Evolutionary conservation across 2,797 vertebrate species (phyloP), one percentile per base, ranked within the genome.

Genomic region (Aeoliscus strigatus): DNA sequence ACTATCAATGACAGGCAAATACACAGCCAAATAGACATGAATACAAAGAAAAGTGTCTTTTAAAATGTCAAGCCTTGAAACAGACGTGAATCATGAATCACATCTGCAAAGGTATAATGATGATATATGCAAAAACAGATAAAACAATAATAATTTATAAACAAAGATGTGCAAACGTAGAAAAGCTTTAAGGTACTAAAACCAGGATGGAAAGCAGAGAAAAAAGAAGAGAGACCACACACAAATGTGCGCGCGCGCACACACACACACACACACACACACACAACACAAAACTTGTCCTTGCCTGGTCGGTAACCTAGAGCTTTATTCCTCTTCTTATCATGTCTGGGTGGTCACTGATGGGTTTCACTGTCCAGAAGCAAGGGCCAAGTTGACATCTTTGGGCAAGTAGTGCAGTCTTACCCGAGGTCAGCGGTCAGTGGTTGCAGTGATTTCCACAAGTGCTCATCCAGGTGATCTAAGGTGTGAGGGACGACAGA

Each of bases 401-500:
- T 39, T 43, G 40, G n/a, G n/a, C n/a, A 41, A 39, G 35, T 16
- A 32, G 25, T 29, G 41, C 46, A 43, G 38, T 69, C 58, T 66
- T 75, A 53, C 55, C 60, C 54, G 71, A 79, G 57, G 57, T 55
- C 48, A 60, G 50, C 41, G 59, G 60, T 70, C 70, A 70, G 63
- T 62, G 65, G 74, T 64, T 61, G 76, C 53, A 58, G 71, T 56
- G 60, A 67, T 80, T 61, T 74, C 68, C 42, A 7, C 40, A 46
- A 62, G 34, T 52, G 36, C 50, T 67, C 21, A 23, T 83, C 76
- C 69, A 77, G 83, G 83, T 84, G 80, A 76, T 80, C 68, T 48
- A 45, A 75, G 70, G 76, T 83, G 80, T 75, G 75, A 55, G 57
- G 57, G 67, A 44, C 60, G n/a, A 30, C 25, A 18, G 63, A 43